These are phyloP conservation scores for Onychomys arenicola DNA, from an alignment of 2,797 vertebrate species.

Conservation along the genomic window DNA sequence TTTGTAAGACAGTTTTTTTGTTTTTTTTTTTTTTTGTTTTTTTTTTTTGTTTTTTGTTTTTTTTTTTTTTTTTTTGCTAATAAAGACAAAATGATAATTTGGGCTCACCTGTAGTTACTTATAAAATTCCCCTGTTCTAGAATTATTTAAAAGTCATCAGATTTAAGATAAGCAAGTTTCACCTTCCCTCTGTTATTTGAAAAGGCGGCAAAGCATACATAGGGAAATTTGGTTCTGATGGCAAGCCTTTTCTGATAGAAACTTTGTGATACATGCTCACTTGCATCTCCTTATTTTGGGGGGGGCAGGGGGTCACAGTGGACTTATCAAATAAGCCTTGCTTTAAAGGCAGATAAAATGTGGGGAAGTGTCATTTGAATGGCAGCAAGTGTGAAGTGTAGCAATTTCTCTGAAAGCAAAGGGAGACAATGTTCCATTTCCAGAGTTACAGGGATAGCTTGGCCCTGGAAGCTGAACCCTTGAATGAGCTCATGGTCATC, in stretches of 20 bases:
- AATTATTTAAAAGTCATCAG: not conserved
- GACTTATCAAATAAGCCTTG: not conserved
- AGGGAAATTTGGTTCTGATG: too few relatives aligned
- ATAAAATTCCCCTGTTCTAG: not conserved
- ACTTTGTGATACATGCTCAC: not conserved
- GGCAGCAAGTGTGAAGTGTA: accelerated
- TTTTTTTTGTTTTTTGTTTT: too few relatives aligned
- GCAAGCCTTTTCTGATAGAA: not conserved
- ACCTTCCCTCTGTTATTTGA: not conserved
- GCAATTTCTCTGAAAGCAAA: not conserved
- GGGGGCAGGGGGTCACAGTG: not conserved
- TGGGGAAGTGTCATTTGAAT: not conserved
- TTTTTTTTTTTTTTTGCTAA: not conserved
- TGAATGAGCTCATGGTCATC: not conserved
- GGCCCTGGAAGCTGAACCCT: not conserved
- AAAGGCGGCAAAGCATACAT: not conserved
- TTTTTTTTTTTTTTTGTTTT: too few relatives aligned
- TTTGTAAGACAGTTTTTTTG: not conserved
- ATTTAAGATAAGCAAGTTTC: not conserved
- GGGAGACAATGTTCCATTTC: not conserved
- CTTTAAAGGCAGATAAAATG: not conserved
- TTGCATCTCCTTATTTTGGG: not conserved
- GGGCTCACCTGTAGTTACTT: too few relatives aligned
- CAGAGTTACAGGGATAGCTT: not conserved
- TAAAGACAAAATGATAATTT: not conserved